Conservation (phyloP, 37 sponge, comb jelly and placozoan genomes). For the Aplysina aerophoba region DNA sequence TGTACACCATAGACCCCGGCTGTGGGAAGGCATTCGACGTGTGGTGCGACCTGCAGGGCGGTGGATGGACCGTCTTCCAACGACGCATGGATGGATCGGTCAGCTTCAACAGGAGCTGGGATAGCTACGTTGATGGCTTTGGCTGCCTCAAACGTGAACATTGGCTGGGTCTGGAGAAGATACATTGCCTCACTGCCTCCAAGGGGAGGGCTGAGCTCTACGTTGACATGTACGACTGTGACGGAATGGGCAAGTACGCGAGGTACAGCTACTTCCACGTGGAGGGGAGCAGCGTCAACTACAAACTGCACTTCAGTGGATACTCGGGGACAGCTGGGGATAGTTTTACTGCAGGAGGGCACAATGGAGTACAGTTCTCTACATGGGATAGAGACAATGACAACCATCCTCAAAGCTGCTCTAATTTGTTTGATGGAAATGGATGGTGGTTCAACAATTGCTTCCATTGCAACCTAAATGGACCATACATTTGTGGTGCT, state of each 20-base stretch:
- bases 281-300: too few species aligned
- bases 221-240: too few species aligned
- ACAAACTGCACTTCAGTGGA: too few species aligned
- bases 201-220: too few species aligned
- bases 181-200: neutral
- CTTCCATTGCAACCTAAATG: neutral
- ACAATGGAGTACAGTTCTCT: neutral
- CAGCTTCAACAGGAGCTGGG: neutral
- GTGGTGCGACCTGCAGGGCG: neutral
- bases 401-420: neutral
- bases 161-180: neutral
- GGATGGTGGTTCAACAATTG: conserved; percentile 25
- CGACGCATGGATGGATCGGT: neutral
- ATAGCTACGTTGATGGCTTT: neutral
- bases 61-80: conserved; percentile 17
- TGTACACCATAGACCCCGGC: neutral
- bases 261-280: too few species aligned
- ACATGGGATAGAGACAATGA: conserved; percentile 8
- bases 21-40: neutral
- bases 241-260: too few species aligned
- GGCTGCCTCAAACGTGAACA: neutral
- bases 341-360: too few species aligned
- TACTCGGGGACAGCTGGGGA: too few species aligned
- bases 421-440: neutral
- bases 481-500: conserved; percentile 15